Evolutionary conservation across 2,113 vertebrate species (phyloP).

Genomic region (Neotoma lepida): DNA sequence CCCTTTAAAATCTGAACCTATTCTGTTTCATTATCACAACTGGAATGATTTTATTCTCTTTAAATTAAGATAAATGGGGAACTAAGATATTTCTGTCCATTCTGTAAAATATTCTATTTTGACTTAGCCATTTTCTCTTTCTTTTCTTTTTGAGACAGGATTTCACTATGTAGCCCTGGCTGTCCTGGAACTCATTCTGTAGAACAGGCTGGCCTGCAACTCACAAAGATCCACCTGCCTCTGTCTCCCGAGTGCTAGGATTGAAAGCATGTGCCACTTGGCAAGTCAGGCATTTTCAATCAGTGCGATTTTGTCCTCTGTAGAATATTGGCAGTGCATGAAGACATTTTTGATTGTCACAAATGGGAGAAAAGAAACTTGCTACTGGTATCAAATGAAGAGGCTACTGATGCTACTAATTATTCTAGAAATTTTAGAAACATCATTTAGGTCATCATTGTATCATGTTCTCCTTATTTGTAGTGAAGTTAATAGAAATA

Average conservation of each 20-base stretch:
- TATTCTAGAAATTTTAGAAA: constrained; percentile 8
- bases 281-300: neutral
- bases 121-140: neutral
- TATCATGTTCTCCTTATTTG: neutral
- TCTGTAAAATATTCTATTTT: constrained; percentile 1
- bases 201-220: neutral
- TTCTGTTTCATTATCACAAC: constrained; percentile 4
- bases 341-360: neutral
- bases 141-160: neutral
- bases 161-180: neutral
- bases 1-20: neutral
- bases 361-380: neutral
- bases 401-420: neutral
- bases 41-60: constrained; percentile 14
- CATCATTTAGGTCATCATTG: neutral
- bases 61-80: neutral
- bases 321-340: neutral
- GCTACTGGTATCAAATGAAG: neutral
- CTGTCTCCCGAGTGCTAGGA: neutral
- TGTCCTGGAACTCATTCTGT: neutral
- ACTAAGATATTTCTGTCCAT: constrained; percentile 1
- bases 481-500: neutral
- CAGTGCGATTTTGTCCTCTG: neutral
- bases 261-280: neutral
- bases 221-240: neutral